Base-by-base conservation (phyloP, 64 coral and sea anemone genomes). In the Platygyra sinensis region DNA sequence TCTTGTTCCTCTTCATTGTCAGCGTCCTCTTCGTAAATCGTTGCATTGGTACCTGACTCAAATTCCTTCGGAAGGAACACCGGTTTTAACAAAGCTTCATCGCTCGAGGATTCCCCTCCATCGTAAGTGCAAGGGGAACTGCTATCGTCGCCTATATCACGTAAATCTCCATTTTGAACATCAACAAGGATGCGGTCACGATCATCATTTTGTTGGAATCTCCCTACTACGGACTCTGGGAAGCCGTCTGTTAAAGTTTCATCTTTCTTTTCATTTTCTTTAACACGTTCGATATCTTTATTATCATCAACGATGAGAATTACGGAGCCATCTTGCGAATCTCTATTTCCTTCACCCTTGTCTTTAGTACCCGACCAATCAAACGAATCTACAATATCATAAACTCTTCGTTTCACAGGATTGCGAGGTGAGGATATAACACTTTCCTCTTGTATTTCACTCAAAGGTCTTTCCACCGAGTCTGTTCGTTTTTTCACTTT, bases 61-160 rank as follows among this genome's bases (percentile, higher is more conserved):
- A 63, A 71, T 50, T 15, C 22, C 67, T 85, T 85, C 19, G 81
- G 63, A 71, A 85, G 81, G 36, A 85, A 85, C 33, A 29, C 63
- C 11, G 81, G 63, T 32, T 29, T 85, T 19, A 85, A 32, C 25
- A 85, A 50, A 51, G 22, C 24, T 85, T 85, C 81, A 52, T 85
- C 81, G 0, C 46, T 64, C 17, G 63, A 85, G 2, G 81, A 85
- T 29, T 51, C 81, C n/a, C 15, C 63, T 50, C 51, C 42, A 72
- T 50, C n/a, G 38, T 52, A 36, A n/a, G 7, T 36, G 18, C 4
- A 20, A 0, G 24, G 9, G 67, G 14, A 13, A 51, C 52, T 10
- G 2, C 29, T 32, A 20, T 63, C 36, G 24, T 85, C 33, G 46
- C 2, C 42, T 24, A 2, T 38, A 51, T 38, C 25, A 10, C 0